These are phyloP conservation scores for Paraescarpia echinospica DNA, from an alignment of 1,140 invertebrate genomes.

Conservation along the genomic window DNA sequence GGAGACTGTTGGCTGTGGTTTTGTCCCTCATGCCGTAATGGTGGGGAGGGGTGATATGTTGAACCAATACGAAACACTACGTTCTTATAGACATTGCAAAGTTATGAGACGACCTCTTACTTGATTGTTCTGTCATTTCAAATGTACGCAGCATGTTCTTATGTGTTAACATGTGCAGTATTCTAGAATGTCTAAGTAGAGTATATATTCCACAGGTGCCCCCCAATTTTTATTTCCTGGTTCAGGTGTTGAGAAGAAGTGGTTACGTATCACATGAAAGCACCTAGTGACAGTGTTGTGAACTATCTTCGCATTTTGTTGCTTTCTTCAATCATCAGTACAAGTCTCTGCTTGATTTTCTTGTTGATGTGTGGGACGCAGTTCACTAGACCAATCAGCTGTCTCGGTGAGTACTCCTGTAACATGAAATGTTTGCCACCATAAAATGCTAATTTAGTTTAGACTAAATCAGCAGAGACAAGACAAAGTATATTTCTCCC, in stretches of 20 bases:
- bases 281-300: background rate
- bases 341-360: constrained; percentile 77
- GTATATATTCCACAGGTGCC: background rate
- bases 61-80: too few relatives aligned
- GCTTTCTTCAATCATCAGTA: constrained; percentile 69
- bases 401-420: constrained; percentile 84
- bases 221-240: background rate
- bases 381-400: constrained; percentile 79
- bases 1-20: too few relatives aligned
- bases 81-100: too few relatives aligned
- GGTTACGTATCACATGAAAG: background rate
- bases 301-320: constrained; percentile 33
- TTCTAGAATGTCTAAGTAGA: background rate
- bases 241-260: too few relatives aligned
- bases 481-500: too few relatives aligned
- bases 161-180: background rate
- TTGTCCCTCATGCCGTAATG: too few relatives aligned
- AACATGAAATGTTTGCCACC: constrained; percentile 44
- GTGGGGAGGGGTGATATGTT: too few relatives aligned
- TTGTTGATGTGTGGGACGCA: constrained; percentile 87
- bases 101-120: background rate
- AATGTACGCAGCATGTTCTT: background rate
- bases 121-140: background rate
- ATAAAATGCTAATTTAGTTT: background rate
- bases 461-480: background rate